Percentiles rank a stretch among this genome's conserved stretches.
Evolutionary conservation across 2,888 invertebrate species (phyloP).

Genomic region (Leucozona laternaria): DNA sequence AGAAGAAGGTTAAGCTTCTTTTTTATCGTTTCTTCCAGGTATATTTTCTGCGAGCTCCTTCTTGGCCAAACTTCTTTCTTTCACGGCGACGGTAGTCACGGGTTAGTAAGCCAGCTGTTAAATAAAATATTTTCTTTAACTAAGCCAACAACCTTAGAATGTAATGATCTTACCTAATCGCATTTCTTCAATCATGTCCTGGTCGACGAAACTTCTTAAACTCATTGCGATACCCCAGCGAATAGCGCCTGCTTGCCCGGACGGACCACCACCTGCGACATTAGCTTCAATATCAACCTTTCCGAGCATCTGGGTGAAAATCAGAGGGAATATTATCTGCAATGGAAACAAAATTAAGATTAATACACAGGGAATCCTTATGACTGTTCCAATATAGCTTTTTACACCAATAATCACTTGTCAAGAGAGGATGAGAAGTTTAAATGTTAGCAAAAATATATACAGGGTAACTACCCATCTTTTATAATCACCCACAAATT

Average conservation of each 20-base stretch:
- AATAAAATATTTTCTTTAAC: slow-evolving; percentile 48
- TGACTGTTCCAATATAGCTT: no score
- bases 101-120: slow-evolving; percentile 92
- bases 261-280: slow-evolving; percentile 89
- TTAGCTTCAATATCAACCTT: slow-evolving; percentile 93
- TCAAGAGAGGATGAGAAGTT: no score
- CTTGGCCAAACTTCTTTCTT: slow-evolving; percentile 96
- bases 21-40: slow-evolving; percentile 96
- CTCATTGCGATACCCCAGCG: slow-evolving; percentile 94
- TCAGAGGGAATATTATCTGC: slow-evolving; percentile 92
- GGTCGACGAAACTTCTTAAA: slow-evolving; percentile 92
- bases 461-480: no score
- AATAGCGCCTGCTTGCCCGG: slow-evolving; percentile 94
- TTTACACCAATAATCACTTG: no score
- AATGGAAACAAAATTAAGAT: slow-evolving; percentile 68
- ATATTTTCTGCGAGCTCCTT: slow-evolving; percentile 93
- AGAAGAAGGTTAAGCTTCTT: neutral
- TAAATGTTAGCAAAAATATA: no score
- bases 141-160: neutral
- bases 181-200: slow-evolving; percentile 91
- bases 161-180: slow-evolving; percentile 87
- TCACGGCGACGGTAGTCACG: slow-evolving; percentile 91
- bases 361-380: neutral
- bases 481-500: no score
- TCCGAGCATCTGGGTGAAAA: slow-evolving; percentile 90